Conservation (phyloP, 2,888 invertebrate genomes). For the Megalurothrips usitatus region DNA sequence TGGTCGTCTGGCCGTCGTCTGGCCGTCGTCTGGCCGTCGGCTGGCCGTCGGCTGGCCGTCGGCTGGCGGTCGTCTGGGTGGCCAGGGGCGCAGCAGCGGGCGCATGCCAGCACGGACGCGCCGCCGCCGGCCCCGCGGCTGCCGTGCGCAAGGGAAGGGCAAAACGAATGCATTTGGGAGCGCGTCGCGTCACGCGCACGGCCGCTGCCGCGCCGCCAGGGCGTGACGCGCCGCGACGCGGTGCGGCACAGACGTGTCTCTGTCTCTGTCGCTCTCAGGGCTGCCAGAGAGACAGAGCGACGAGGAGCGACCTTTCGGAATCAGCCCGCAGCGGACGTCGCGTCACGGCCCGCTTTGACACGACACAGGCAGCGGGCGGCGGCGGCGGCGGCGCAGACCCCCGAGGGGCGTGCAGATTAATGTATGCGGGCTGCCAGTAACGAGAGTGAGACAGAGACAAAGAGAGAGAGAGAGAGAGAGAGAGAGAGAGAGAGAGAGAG, state of each 20-base stretch:
- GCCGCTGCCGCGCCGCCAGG: background rate
- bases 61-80: too few relatives aligned
- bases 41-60: too few relatives aligned
- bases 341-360: background rate
- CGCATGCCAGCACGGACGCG: background rate
- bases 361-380: background rate
- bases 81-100: background rate
- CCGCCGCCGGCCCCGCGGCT: background rate
- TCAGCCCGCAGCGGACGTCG: background rate
- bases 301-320: too few relatives aligned
- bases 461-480: too few relatives aligned
- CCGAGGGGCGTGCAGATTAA: background rate
- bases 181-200: too few relatives aligned
- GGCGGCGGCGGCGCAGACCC: background rate
- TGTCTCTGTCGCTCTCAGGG: too few relatives aligned
- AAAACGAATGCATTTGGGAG: background rate
- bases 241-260: too few relatives aligned
- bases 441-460: too few relatives aligned
- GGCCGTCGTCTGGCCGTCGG: too few relatives aligned
- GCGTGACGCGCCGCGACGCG: background rate
- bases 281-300: too few relatives aligned
- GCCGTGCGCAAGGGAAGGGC: background rate
- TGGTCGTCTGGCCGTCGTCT: too few relatives aligned
- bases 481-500: too few relatives aligned
- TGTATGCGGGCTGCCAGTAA: background rate